Base-by-base conservation (phyloP, 2,888 invertebrate genomes). In the Baccha elongata region DNA sequence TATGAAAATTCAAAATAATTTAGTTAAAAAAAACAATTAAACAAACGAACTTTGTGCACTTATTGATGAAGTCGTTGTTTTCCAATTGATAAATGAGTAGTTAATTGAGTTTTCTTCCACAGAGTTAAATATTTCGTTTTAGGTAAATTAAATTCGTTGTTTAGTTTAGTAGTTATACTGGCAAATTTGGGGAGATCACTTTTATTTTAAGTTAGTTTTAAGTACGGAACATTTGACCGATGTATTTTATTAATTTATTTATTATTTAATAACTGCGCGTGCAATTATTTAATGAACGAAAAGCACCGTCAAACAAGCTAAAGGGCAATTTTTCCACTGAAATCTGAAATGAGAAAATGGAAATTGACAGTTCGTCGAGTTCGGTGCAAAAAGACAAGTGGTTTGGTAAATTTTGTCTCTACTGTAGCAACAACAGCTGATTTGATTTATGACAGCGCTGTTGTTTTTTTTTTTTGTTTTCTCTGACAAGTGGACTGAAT, bases 401-500 rank as follows among this genome's bases (percentile, higher is more conserved):
- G 40, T 48, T 48, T 7, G 17, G 48, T 40, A 6, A 11, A 17
- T n/a, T 60, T 60, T 50, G 3, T 40, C 71, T 26, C 64, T 10
- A 55, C 65, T 74, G 50, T 71, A 10, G 1, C 8, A 10, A 21
- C 0, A 58, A 60, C 81, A 81, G 81, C 81, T 81, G 81, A 10
- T 65, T 62, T 71, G 23, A 50, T 72, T 78, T 72, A 73, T 83
- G 78, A 53, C 72, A 68, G 23, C 26, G 8, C 11, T 35, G 11
- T 0, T 26, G n/a, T 46, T 13, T 37, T 1, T 13, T 10, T 17
- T 7, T 19, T n/a, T 37, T 15, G 13, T 37, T 26, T 21, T 19
- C 37, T 65, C 11, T 11, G 13, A 55, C 17, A 21, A 44, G 21
- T 83, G 78, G 83, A 73, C 72, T n/a, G 26, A 0, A 0, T 60